Evolutionary conservation across 92 coral and sea anemone genomes (phyloP).

Genomic region (Umimayanthus kanabou): DNA sequence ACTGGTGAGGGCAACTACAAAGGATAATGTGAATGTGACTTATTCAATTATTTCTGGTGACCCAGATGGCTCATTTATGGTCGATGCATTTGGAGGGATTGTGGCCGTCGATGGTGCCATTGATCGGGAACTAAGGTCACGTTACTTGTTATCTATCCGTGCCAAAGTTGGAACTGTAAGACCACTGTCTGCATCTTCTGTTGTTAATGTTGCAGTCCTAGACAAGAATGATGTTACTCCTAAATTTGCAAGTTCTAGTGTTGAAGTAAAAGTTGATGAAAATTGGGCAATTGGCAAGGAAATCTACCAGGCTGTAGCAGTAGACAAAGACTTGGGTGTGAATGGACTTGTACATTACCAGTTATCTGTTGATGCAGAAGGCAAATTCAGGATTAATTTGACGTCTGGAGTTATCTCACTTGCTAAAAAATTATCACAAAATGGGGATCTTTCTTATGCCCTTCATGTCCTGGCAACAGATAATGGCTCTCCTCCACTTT

Average conservation of each 20-base stretch:
- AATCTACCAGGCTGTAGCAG: conserved; percentile 68
- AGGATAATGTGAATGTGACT: conserved; percentile 56
- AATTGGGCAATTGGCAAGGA: conserved; percentile 61
- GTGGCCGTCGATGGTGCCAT: conserved; percentile 73
- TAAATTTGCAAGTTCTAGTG: conserved; percentile 58
- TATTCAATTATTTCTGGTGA: conserved; percentile 88
- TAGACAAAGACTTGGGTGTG: conserved; percentile 78
- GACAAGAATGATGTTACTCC: conserved; percentile 94
- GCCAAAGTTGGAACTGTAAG: conserved; percentile 75
- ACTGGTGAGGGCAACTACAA: conserved; percentile 75
- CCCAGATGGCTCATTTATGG: conserved; percentile 66
- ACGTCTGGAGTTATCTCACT: conserved; percentile 81
- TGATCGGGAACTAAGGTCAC: conserved; percentile 77
- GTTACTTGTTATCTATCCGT: conserved; percentile 61
- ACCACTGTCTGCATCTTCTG: conserved; percentile 70
- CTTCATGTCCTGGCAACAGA: conserved; percentile 84
- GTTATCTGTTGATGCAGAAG: conserved; percentile 66
- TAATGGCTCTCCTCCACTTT: conserved; percentile 85
- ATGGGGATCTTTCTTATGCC: conserved; percentile 56
- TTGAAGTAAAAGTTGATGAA: conserved; percentile 70
- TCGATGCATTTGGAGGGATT: conserved; percentile 87
- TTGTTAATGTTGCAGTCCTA: conserved; percentile 70
- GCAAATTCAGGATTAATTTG: conserved; percentile 65
- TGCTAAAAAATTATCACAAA: conserved; percentile 57
- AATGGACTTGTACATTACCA: conserved; percentile 86